These are phyloP conservation scores for Oscheius onirici DNA, from an alignment of 2,888 invertebrate species.

Conservation along the genomic window DNA sequence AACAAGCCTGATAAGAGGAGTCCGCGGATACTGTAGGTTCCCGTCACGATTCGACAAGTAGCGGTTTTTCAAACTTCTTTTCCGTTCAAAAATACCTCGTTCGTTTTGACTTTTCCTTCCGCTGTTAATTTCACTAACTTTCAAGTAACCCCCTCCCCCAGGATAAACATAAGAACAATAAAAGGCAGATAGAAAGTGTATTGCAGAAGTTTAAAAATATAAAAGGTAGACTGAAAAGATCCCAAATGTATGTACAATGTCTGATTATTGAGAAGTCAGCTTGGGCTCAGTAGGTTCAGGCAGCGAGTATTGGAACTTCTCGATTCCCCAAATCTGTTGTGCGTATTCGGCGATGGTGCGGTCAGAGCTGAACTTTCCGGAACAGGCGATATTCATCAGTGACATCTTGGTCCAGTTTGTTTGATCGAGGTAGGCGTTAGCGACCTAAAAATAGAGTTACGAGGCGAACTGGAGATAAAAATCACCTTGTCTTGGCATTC, in stretches of 20 bases:
- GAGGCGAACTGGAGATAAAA: no score
- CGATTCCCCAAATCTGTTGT: constrained; percentile 85
- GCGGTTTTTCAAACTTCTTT: no score
- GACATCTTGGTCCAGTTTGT: constrained; percentile 91
- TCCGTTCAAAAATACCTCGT: no score
- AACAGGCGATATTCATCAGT: constrained; percentile 93
- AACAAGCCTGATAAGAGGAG: no score
- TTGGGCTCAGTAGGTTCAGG: constrained; percentile 64
- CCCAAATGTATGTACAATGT: background rate
- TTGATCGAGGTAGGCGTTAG: constrained; percentile 54
- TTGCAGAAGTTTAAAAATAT: no score
- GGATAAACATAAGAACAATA: no score
- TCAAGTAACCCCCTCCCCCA: no score
- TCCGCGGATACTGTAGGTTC: no score
- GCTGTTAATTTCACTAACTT: no score
- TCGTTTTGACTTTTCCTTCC: no score
- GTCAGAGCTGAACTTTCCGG: constrained; percentile 93
- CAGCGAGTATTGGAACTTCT: constrained; percentile 84
- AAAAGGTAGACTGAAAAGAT: background rate
- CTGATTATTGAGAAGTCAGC: background rate
- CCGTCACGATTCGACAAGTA: no score
- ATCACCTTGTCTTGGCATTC: constrained; percentile 87
- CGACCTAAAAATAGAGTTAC: constrained; percentile 44
- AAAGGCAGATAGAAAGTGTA: no score
- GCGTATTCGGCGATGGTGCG: constrained; percentile 97